A percentile compares a stretch with the other conserved stretches of the same genome.
phyloP scores from a whole-genome alignment of 2,888 invertebrate species.

The Cephus pulcher region DNA sequence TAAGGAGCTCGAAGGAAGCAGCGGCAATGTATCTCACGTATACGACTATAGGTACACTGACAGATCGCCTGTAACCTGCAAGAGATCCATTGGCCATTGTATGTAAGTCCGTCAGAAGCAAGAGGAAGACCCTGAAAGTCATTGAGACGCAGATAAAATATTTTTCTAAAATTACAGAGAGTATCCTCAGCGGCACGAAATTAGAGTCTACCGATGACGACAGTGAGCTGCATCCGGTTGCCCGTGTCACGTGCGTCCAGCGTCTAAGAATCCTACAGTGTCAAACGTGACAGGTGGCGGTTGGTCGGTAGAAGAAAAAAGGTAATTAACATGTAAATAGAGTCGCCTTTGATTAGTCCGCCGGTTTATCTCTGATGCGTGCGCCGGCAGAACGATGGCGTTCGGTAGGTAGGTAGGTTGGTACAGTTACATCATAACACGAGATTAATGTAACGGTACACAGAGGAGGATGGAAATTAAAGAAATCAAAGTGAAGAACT shows the following conservation, averaged over 20 bases:
- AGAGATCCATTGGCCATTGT: not conserved
- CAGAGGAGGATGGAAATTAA: constrained; percentile 31
- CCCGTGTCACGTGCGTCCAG: not conserved
- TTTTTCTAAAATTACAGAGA: not conserved
- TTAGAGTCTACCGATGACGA: not conserved
- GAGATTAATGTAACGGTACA: constrained; percentile 51
- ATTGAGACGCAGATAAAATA: not conserved
- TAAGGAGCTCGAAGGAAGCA: not conserved
- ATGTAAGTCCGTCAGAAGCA: not conserved
- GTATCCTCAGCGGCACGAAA: not conserved
- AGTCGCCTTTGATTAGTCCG: not conserved
- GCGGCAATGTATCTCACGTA: not conserved
- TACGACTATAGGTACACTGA: not conserved
- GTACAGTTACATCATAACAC: constrained; percentile 40
- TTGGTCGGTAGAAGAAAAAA: not conserved
- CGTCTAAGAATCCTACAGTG: not conserved
- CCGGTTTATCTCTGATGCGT: not conserved
- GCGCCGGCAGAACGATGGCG: not conserved
- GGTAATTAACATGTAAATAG: not conserved
- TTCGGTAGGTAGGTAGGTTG: constrained; percentile 6
- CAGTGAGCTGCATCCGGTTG: not conserved
- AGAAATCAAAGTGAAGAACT: constrained; percentile 35
- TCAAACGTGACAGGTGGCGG: not conserved
- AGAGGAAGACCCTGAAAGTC: not conserved
- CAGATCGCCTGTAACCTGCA: not conserved